Evolutionary conservation across 2,888 invertebrate species (phyloP).

Genomic region (Pollenia griseotomentosa): DNA sequence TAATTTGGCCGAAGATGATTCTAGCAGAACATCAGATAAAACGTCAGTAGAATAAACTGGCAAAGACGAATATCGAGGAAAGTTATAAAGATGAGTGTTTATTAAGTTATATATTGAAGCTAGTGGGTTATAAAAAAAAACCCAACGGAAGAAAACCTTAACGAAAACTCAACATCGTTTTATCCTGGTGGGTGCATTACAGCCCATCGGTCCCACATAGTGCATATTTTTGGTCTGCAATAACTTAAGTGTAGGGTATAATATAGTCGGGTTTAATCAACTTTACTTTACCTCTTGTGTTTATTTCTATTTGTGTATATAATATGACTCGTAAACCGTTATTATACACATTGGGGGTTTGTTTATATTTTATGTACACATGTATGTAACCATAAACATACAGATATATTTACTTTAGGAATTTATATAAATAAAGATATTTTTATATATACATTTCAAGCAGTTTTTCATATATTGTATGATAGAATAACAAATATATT

Average conservation of each 20-base stretch:
- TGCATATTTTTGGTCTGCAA: no score
- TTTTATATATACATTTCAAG: not conserved
- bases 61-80: not conserved
- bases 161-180: not conserved
- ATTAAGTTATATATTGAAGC: conserved; percentile 48
- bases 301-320: not conserved
- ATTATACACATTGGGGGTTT: not conserved
- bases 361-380: no score
- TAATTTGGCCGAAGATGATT: conserved; percentile 22
- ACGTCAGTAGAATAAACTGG: conserved; percentile 10
- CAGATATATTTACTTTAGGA: not conserved
- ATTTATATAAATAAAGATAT: not conserved
- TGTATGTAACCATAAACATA: no score
- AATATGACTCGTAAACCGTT: not conserved
- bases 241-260: no score
- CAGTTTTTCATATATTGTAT: not conserved
- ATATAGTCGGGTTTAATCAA: no score
- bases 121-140: conserved; percentile 55
- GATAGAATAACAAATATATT: not conserved
- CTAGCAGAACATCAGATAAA: not conserved
- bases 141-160: not conserved
- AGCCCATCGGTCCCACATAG: no score
- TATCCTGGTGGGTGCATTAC: no score
- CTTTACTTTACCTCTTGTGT: no score
- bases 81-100: not conserved